Evolutionary conservation across 2,797 vertebrate species (phyloP).

Genomic region (Tapera naevia): DNA sequence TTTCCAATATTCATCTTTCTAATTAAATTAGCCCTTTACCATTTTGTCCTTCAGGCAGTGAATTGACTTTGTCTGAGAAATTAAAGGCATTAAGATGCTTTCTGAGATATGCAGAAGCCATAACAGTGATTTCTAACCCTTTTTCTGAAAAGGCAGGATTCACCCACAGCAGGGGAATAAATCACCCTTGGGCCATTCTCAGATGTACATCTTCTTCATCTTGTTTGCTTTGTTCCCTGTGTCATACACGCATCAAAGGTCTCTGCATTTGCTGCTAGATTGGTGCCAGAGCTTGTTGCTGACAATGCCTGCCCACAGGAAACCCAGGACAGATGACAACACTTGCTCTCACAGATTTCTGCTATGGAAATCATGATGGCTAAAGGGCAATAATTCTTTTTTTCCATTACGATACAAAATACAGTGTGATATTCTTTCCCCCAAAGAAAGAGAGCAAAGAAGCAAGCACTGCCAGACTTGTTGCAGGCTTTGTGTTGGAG

Average conservation of each 20-base stretch:
- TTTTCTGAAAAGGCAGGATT: background rate
- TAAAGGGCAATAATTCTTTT: background rate
- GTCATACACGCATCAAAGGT: background rate
- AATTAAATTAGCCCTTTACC: constrained; percentile 12
- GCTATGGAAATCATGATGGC: background rate
- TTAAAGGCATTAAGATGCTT: background rate
- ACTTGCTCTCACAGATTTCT: background rate
- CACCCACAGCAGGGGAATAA: background rate
- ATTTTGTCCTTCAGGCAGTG: background rate
- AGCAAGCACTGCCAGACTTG: background rate
- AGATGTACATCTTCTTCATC: background rate
- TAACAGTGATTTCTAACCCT: background rate
- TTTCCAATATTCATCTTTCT: background rate
- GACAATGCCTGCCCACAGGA: background rate
- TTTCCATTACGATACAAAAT: background rate
- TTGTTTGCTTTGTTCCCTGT: background rate
- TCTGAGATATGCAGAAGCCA: background rate
- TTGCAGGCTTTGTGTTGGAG: background rate
- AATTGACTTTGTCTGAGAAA: background rate
- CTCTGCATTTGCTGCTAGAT: background rate
- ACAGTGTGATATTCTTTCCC: background rate
- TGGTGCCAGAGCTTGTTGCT: background rate
- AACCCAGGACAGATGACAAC: background rate
- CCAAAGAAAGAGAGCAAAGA: background rate
- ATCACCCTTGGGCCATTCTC: background rate